Percentiles rank a stretch among this genome's conserved stretches.
phyloP scores from a whole-genome alignment of 2,113 vertebrate genomes.

The Hylia prasina region DNA sequence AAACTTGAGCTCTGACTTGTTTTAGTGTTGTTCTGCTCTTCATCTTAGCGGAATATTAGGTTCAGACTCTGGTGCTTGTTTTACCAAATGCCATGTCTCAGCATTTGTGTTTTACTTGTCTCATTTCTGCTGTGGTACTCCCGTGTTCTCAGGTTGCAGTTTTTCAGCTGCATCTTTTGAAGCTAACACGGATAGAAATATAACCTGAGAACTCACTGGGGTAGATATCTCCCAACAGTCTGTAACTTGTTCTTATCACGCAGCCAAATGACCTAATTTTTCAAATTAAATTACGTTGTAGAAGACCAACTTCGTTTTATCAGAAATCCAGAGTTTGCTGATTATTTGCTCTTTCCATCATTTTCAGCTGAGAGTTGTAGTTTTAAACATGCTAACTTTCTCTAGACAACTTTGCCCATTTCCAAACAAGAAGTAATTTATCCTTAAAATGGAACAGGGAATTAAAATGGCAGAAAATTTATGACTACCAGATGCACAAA shows the following conservation, averaged over 20 bases:
- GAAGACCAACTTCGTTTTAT: background rate
- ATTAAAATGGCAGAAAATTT: background rate
- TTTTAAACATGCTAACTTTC: background rate
- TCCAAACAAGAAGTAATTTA: background rate
- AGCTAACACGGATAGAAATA: background rate
- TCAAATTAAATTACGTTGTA: background rate
- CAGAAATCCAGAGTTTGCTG: background rate
- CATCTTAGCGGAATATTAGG: background rate
- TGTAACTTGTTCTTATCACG: background rate
- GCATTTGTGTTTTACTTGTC: background rate
- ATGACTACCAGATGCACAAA: background rate
- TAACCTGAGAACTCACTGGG: background rate
- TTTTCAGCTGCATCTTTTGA: background rate
- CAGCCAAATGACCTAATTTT: background rate
- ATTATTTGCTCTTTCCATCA: background rate
- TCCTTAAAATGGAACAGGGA: background rate
- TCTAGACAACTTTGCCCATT: background rate
- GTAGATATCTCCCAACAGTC: background rate
- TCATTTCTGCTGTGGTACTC: background rate
- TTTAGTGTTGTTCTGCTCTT: background rate
- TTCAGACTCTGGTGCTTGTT: background rate
- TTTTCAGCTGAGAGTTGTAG: background rate
- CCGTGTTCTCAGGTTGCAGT: slow-evolving; percentile 2
- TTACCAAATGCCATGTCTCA: background rate
- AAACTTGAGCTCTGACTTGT: background rate